A percentile compares a stretch with the other conserved stretches of the same genome.
Evolutionary conservation across 2,797 vertebrate species (phyloP).

Genomic region (Characodon lateralis): DNA sequence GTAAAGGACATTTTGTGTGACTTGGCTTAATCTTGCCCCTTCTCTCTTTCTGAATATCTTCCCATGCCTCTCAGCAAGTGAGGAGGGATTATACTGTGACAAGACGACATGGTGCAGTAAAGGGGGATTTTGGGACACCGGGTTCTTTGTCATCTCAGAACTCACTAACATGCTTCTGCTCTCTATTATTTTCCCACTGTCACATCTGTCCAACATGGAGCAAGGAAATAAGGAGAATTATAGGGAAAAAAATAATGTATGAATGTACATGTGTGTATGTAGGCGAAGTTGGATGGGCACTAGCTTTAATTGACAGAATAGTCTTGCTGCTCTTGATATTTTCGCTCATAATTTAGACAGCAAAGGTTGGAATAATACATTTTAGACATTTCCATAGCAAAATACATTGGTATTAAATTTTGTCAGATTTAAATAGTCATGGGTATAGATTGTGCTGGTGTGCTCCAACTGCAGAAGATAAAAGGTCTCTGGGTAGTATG

Average conservation of each 20-base stretch:
- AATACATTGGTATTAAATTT: constrained; percentile 24
- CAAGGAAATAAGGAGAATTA: constrained; percentile 49
- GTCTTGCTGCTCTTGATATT: constrained; percentile 18
- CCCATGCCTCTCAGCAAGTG: constrained; percentile 51
- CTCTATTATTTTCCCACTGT: constrained; percentile 71
- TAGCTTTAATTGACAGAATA: constrained; percentile 57
- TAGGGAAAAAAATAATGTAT: constrained; percentile 37
- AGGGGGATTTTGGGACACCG: constrained; percentile 68
- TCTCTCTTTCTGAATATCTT: constrained; percentile 41
- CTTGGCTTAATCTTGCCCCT: constrained; percentile 18
- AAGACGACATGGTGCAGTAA: constrained; percentile 69
- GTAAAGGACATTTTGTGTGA: constrained; percentile 21
- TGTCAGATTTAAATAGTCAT: constrained; percentile 27
- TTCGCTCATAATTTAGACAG: constrained; percentile 19
- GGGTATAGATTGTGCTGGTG: constrained; percentile 9
- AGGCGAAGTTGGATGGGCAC: constrained; percentile 23
- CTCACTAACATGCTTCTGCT: constrained; percentile 68
- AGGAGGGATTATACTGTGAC: constrained; percentile 72
- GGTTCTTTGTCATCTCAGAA: constrained; percentile 73
- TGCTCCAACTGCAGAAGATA: constrained; percentile 20
- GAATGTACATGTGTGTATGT: constrained; percentile 7
- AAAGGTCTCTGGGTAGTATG: constrained; percentile 30
- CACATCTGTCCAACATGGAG: constrained; percentile 57
- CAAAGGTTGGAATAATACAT: constrained; percentile 16
- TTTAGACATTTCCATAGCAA: constrained; percentile 16